These are phyloP conservation scores for Alosa sapidissima DNA, from an alignment of 2,797 vertebrate genomes.

Conservation along the genomic window DNA sequence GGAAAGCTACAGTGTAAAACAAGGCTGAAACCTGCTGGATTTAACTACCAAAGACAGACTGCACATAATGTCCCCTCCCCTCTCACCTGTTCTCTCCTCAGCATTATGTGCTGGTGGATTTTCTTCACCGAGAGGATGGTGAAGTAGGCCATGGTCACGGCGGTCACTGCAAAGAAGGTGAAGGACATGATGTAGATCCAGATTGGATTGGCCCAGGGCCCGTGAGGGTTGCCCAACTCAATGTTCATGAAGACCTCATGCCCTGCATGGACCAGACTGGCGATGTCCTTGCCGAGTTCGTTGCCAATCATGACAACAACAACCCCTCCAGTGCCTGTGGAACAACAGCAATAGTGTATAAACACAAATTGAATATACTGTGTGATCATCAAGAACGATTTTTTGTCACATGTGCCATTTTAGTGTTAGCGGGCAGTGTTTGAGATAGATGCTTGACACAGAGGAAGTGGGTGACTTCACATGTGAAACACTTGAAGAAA, in stretches of 20 bases:
- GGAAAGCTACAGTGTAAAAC: neutral
- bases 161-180: conserved; percentile 88
- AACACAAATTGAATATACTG: conserved; percentile 28
- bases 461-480: neutral
- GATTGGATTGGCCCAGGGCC: conserved; percentile 82
- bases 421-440: neutral
- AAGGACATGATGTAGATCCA: conserved; percentile 91
- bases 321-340: conserved; percentile 69
- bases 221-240: conserved; percentile 75
- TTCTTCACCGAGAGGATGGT: conserved; percentile 85
- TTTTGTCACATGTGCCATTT: neutral
- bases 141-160: conserved; percentile 87
- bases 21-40: no score
- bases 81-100: conserved; percentile 61
- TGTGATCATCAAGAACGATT: neutral
- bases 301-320: conserved; percentile 91
- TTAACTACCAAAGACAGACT: no score
- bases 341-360: neutral
- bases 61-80: neutral
- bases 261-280: conserved; percentile 66
- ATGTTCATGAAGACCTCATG: conserved; percentile 81
- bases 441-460: neutral
- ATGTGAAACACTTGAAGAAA: neutral
- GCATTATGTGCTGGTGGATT: conserved; percentile 72
- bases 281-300: conserved; percentile 78